These are phyloP conservation scores for Chalcosyrphus nemorum DNA, from an alignment of 2,888 invertebrate genomes.

Conservation along the genomic window DNA sequence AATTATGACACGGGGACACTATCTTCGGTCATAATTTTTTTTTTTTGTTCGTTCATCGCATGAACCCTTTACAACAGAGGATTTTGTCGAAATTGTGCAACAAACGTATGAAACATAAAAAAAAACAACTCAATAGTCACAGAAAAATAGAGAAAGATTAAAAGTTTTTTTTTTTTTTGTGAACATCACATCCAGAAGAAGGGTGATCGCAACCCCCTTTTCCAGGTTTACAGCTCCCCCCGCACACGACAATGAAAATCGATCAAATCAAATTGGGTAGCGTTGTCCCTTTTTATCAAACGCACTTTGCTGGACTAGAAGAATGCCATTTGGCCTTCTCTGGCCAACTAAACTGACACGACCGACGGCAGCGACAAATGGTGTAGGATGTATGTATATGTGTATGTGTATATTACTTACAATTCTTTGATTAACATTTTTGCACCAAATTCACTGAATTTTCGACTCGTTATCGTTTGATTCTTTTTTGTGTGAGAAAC, in stretches of 20 bases:
- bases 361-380: background rate
- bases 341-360: conserved; percentile 35
- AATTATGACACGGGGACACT: conserved; percentile 25
- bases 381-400: conserved; percentile 24
- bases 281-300: conserved; percentile 60
- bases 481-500: conserved; percentile 15
- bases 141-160: background rate
- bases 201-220: conserved; percentile 71
- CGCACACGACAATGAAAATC: conserved; percentile 59
- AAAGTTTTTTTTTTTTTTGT: conserved; percentile 5
- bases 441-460: conserved; percentile 67
- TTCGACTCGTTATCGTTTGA: conserved; percentile 12
- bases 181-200: conserved; percentile 21
- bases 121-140: background rate
- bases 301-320: conserved; percentile 23
- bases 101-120: background rate
- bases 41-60: background rate
- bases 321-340: conserved; percentile 45
- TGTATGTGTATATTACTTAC: conserved; percentile 61
- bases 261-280: conserved; percentile 60
- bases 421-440: conserved; percentile 72
- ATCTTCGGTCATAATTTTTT: background rate
- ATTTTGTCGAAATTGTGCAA: conserved; percentile 14
- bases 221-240: conserved; percentile 35
- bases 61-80: background rate